Evolutionary conservation across 92 coral and sea anemone species (phyloP), one percentile per base, ranked within the genome.

Genomic region (Phenganax marumi): DNA sequence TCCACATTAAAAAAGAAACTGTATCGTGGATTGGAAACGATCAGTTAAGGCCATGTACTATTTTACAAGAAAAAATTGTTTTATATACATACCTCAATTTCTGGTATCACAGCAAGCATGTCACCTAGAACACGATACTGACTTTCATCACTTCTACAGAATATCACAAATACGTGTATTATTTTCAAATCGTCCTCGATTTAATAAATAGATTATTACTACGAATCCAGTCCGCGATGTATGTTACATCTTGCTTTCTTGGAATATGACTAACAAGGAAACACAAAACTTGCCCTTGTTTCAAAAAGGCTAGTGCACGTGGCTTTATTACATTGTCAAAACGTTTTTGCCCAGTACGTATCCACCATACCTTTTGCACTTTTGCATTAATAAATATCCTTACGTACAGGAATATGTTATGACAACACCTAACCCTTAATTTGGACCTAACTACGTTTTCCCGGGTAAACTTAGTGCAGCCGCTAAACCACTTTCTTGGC

Each of bases 401-500:
- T 58, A 8, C 6, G 9, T 58, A 58, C 21, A 16, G 21, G 21
- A 58, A 58, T 58, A 58, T 7, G 21, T 58, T 58, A 58, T 16
- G 65, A 58, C n/a, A 25, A 25, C 8, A 26, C 8, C 13, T 0
- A 9, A 68, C 17, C 47, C 21, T 22, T 18, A 43, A 25, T 68
- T 39, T 72, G 5, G 46, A 72, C 77, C 77, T 43, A 2, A 72
- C 10, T n/a, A 52, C 17, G 22, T 21, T 19, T 19, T 72, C 43
- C 19, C 26, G 58, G 4, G n/a, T 9, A 48, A 72, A 72, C 43
- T 72, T 72, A 0, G 77, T 46, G n/a, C 77, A 72, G 24, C 77
- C 77, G 23, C 77, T 46, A 72, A 72, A 72, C 77, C 77, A 72
- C 19, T 72, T 72, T 55, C 58, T 48, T 8, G 77, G 58, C n/a